These are phyloP conservation scores for Nineta flava DNA, from an alignment of 2,888 invertebrate species.

Conservation along the genomic window DNA sequence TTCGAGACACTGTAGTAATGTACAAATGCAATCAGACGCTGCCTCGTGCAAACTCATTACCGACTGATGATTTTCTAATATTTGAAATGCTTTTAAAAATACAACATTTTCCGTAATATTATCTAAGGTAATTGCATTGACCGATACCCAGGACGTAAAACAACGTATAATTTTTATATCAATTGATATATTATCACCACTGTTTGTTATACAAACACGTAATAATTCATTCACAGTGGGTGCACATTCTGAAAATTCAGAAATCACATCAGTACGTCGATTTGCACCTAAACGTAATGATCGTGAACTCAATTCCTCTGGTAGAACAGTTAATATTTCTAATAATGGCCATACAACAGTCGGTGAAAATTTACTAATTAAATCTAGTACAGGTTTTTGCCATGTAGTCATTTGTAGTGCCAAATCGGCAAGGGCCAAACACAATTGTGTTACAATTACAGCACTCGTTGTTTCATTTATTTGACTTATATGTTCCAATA, in stretches of 20 bases:
- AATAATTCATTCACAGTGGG: conserved; percentile 65
- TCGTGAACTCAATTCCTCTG: conserved; percentile 84
- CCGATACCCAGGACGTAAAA: conserved; percentile 81
- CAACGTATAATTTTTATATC: conserved; percentile 65
- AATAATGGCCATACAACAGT: conserved; percentile 67
- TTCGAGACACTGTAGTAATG: conserved; percentile 68
- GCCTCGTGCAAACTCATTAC: conserved; percentile 64
- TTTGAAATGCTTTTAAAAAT: conserved; percentile 54
- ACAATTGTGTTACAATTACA: conserved; percentile 74
- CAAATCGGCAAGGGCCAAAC: conserved; percentile 84
- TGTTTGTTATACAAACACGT: conserved; percentile 54
- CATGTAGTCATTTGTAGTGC: conserved; percentile 87
- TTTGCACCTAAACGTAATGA: conserved; percentile 78
- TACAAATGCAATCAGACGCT: conserved; percentile 80
- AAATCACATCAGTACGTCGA: conserved; percentile 67
- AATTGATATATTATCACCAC: conserved; percentile 46
- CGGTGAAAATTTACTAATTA: conserved; percentile 60
- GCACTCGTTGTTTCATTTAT: conserved; percentile 63
- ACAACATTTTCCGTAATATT: conserved; percentile 58
- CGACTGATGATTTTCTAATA: conserved; percentile 43
- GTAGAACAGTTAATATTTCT: conserved; percentile 84
- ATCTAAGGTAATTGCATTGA: conserved; percentile 62
- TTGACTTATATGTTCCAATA: conserved; percentile 72
- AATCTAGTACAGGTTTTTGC: conserved; percentile 74
- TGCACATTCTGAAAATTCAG: conserved; percentile 61